These are phyloP conservation scores for Trichomycterus rosablanca DNA, from an alignment of 2,113 vertebrate species.

Conservation along the genomic window DNA sequence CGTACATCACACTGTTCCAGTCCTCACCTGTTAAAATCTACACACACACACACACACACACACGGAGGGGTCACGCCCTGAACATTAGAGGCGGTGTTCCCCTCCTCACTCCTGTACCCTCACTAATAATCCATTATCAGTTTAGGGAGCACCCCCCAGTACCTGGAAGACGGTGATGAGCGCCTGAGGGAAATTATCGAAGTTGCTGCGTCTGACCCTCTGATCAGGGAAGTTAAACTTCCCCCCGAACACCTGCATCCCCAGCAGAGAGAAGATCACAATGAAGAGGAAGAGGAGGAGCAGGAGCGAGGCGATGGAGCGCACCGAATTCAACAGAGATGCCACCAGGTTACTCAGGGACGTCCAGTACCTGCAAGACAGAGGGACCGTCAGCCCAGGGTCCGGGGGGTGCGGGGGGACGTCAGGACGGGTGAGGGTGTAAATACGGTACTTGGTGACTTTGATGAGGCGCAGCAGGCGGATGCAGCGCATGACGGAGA, in stretches of 20 bases:
- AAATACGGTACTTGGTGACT: constrained; percentile 76
- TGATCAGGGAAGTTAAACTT: constrained; percentile 82
- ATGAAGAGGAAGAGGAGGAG: constrained; percentile 92
- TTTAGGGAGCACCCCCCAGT: not conserved
- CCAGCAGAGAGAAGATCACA: constrained; percentile 83
- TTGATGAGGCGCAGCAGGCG: constrained; percentile 87
- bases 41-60: constrained; percentile 7
- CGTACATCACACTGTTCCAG: constrained; percentile 89
- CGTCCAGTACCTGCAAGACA: constrained; percentile 80
- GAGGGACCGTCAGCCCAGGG: constrained; percentile 7
- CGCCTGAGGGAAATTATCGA: constrained; percentile 89
- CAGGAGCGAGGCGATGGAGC: constrained; percentile 86
- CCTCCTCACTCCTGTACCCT: too few relatives aligned
- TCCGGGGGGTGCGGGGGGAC: too few relatives aligned
- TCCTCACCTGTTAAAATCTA: constrained; percentile 89
- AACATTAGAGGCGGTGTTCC: too few relatives aligned
- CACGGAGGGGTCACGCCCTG: too few relatives aligned
- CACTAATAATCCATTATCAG: not conserved
- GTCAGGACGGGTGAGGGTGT: not conserved
- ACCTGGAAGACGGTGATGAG: constrained; percentile 95
- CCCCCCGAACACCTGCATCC: constrained; percentile 91
- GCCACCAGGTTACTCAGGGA: constrained; percentile 86
- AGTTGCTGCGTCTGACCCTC: constrained; percentile 81
- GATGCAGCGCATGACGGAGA: constrained; percentile 89
- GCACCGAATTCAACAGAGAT: constrained; percentile 84